Evolutionary conservation across 2,797 vertebrate species (phyloP).

Genomic region (Sarcophilus harrisii): DNA sequence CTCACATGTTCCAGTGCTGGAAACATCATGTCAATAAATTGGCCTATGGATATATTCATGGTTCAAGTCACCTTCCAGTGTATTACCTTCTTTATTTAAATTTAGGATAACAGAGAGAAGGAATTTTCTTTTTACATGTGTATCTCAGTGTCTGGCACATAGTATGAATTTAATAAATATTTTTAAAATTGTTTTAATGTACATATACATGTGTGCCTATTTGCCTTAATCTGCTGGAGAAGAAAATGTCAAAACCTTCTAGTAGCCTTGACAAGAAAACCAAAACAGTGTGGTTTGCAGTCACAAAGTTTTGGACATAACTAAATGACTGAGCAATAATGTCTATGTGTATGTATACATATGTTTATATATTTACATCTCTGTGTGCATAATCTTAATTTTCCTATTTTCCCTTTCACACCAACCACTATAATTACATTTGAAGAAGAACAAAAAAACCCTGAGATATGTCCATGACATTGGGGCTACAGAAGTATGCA

Average conservation of each 20-base stretch:
- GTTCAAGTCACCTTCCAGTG: neutral
- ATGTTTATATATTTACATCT: no score
- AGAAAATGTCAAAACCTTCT: neutral
- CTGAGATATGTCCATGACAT: no score
- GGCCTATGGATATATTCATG: neutral
- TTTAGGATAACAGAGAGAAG: neutral
- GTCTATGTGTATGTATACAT: neutral
- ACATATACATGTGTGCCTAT: neutral
- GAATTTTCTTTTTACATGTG: neutral
- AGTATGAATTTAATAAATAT: neutral
- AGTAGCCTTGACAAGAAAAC: neutral
- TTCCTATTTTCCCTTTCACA: no score
- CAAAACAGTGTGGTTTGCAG: neutral
- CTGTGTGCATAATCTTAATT: no score
- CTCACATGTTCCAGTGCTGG: neutral
- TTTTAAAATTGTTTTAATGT: neutral
- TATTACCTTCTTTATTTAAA: neutral
- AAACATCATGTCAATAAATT: neutral
- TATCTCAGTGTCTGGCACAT: neutral
- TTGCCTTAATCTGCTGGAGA: neutral
- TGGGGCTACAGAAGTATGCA: no score
- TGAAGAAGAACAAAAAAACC: no score
- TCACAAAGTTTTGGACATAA: neutral
- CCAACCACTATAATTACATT: no score
- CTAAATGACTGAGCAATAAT: neutral